Conservation (phyloP, 2,113 vertebrate species). For the Mus musculus region DNA sequence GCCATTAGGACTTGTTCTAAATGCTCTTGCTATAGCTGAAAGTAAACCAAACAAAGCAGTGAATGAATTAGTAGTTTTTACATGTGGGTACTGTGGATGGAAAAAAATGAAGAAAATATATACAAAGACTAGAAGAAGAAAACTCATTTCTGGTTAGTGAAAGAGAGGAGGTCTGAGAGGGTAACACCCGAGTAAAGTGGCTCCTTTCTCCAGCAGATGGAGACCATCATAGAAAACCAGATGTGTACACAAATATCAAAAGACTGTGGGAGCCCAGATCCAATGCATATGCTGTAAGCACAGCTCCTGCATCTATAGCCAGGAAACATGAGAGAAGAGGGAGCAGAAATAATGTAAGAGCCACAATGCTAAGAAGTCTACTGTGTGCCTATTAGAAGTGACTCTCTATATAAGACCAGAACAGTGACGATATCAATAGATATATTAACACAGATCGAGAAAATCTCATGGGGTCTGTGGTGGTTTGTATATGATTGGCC, state of each 20-base stretch:
- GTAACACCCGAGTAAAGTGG: not conserved
- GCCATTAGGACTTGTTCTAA: not conserved
- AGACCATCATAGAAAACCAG: not conserved
- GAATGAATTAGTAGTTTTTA: not conserved
- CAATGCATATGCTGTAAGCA: not conserved
- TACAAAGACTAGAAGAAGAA: not conserved
- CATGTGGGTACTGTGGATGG: not conserved
- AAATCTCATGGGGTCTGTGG: not conserved
- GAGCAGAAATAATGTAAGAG: not conserved
- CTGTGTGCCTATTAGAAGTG: not conserved
- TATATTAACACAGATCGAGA: not conserved
- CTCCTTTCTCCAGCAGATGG: not conserved
- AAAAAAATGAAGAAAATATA: not conserved
- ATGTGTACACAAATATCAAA: not conserved
- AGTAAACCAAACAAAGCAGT: not conserved
- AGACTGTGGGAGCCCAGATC: not conserved
- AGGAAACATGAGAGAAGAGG: not conserved
- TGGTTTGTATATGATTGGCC: too few relatives aligned
- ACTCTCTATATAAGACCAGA: not conserved
- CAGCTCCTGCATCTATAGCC: not conserved
- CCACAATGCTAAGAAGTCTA: not conserved
- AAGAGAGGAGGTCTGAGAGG: not conserved
- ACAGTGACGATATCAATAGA: not conserved
- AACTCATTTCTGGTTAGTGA: not conserved
- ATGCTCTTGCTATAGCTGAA: not conserved